A percentile compares a stretch with the other conserved stretches of the same genome.
These are phyloP conservation scores for Macrosiphum euphorbiae DNA, from an alignment of 2,888 invertebrate genomes.

Conservation along the genomic window DNA sequence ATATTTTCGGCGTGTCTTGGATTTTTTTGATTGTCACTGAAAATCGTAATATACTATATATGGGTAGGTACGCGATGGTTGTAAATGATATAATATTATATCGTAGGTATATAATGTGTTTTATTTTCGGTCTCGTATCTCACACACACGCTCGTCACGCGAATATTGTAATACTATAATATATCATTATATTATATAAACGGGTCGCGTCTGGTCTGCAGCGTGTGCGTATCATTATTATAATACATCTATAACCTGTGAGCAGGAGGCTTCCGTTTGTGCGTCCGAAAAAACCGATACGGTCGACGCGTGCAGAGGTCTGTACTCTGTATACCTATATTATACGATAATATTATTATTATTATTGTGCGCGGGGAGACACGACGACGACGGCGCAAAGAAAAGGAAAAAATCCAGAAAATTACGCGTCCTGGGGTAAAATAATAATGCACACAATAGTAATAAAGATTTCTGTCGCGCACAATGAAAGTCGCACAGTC, in stretches of 20 bases:
- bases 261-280: slow-evolving; percentile 44
- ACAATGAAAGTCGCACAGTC: slow-evolving; percentile 63
- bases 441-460: neutral
- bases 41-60: neutral
- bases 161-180: neutral
- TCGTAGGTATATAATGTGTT: neutral
- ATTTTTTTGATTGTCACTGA: neutral
- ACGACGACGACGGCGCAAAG: neutral
- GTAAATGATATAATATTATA: neutral
- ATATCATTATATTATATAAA: neutral
- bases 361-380: neutral
- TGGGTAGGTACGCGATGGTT: neutral
- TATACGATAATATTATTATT: neutral
- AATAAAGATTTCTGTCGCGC: slow-evolving; percentile 57
- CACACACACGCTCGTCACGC: neutral
- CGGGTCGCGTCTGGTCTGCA: neutral
- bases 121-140: neutral
- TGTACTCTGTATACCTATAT: neutral
- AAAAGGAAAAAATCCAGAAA: slow-evolving; percentile 36
- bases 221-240: neutral
- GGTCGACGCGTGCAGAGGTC: slow-evolving; percentile 27
- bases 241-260: neutral
- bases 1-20: neutral
- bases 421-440: slow-evolving; percentile 50
- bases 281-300: slow-evolving; percentile 52